Evolutionary conservation across 2,113 vertebrate genomes (phyloP), one percentile per base, ranked within the genome.

Genomic region (Ramphastos sulfuratus): DNA sequence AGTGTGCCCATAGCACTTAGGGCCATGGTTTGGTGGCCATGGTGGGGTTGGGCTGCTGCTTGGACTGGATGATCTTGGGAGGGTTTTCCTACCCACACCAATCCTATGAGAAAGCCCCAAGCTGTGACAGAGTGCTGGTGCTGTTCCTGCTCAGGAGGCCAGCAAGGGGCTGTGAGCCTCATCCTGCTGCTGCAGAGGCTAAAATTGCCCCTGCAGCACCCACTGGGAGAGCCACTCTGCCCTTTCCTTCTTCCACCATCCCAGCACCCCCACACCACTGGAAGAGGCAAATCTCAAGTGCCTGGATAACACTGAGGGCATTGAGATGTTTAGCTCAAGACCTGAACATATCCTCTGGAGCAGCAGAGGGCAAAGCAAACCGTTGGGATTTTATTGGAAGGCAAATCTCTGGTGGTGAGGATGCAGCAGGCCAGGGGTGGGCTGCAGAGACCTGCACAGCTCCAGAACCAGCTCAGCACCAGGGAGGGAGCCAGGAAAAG

Each of bases 161-260:
- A 1, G 0, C 8, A 31, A 25, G 8, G 42, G 37, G 66, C 63
- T 1, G 0, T 9, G 37, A 25, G 8, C 59, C 1, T 2, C 0
- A 1, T 76, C 55, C 67, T 4, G 3, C 12, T 4, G 10, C 37
- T 25, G 21, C 24, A 50, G 31, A 58, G 35, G 42, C 33, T 5
- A 28, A 58, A 79, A 35, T 8, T 12, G 35, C 8, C 28, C 44
- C 31, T 3, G 1, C 50, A 78, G 39, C 8, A 42, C 33, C 9
- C 0, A 0, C 15, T 0, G 0, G 50, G 35, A 54, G 52, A 48
- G 21, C 33, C 30, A 8, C 14, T 56, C 73, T 58, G 9, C 56
- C 2, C 12, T 18, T 39, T 0, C 69, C 30, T 20, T 10, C 37
- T 33, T 20, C 69, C 9, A n/a, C 61, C 46, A 20, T n/a, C 37